Conservation (phyloP, 64 coral and sea anemone genomes). For the Catalaphyllia jardinei region DNA sequence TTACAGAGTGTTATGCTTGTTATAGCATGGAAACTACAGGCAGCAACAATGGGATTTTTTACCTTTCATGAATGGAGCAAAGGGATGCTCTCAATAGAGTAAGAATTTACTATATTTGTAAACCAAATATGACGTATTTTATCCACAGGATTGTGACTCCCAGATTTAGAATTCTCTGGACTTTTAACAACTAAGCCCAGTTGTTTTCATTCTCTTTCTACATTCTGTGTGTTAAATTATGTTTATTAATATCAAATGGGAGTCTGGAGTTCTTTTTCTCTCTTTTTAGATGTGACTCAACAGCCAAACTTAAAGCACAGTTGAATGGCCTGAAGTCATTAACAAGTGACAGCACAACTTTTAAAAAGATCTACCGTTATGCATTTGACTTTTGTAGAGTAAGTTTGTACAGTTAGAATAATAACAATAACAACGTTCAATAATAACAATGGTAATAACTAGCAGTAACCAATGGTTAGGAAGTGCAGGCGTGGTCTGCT, state of each 20-base stretch:
- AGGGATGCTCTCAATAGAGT: conserved; percentile 84
- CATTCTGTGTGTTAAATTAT: too few species aligned
- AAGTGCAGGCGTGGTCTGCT: too few species aligned
- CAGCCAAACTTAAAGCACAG: conserved; percentile 72
- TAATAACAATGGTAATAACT: too few species aligned
- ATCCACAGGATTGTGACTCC: too few species aligned
- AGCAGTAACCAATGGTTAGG: too few species aligned
- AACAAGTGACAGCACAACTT: conserved; percentile 64
- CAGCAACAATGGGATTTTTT: conserved; percentile 83
- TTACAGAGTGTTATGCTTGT: conserved; percentile 78
- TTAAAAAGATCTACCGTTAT: conserved; percentile 85
- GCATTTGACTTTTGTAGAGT: conserved; percentile 92
- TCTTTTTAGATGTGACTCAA: conserved; percentile 72
- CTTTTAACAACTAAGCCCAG: too few species aligned
- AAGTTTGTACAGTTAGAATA: conserved; percentile 23
- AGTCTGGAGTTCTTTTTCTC: neutral
- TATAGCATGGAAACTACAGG: conserved; percentile 81
- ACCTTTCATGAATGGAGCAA: conserved; percentile 81
- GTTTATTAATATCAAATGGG: too few species aligned
- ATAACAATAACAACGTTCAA: too few species aligned
- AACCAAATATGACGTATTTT: too few species aligned
- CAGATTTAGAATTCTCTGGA: too few species aligned
- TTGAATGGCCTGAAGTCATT: conserved; percentile 59
- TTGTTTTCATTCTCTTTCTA: too few species aligned
- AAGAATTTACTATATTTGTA: neutral